Base-by-base conservation (phyloP, 2,888 invertebrate genomes). In the Nymphalis c-album region DNA sequence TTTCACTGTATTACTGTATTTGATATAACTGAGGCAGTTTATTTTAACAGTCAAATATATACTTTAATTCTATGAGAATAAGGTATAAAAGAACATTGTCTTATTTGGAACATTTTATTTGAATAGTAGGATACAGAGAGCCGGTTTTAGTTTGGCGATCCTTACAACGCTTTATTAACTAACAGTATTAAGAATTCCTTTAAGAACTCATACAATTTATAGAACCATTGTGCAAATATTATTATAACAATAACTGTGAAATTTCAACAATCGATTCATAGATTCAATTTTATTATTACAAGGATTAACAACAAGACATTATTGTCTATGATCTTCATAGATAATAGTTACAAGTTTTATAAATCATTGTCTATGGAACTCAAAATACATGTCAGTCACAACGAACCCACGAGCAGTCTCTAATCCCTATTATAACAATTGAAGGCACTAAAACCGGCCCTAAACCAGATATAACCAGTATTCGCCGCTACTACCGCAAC, bases 401-500 rank as follows among this genome's bases (percentile, higher is more conserved):
- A 13, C 13, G 40, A 40, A 40, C 13, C 40, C 40, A 50, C 20
- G 8, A 20, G 2, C 20, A 4, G 8, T 3, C 20, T 50, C 18
- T 18, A 20, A 10, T 50, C 17, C 7, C n/a, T 1, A 17, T 8
- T 8, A n/a, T 5, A n/a, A 50, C 50, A 2, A n/a, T 7, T 7
- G 26, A 53, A 53, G 31, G 53, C 31, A 55, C 53, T 31, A 55
- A 55, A 55, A 31, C 53, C 53, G 53, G 26, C 53, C 31, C 53
- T 2, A 2, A 50, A 55, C 26, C 53, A 55, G 53, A 55, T 31
- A 4, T n/a, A 55, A 31, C 16, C 8, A 35, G 31, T 17, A n/a
- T 55, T 22, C 17, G 13, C 40, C 8, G 6, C 35, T 57, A 57
- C 40, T 92, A 92, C 82, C 94, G 93, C 78, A 93, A 85, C 80